Evolutionary conservation across 2,113 vertebrate species (phyloP).

Genomic region (Notechis scutatus): DNA sequence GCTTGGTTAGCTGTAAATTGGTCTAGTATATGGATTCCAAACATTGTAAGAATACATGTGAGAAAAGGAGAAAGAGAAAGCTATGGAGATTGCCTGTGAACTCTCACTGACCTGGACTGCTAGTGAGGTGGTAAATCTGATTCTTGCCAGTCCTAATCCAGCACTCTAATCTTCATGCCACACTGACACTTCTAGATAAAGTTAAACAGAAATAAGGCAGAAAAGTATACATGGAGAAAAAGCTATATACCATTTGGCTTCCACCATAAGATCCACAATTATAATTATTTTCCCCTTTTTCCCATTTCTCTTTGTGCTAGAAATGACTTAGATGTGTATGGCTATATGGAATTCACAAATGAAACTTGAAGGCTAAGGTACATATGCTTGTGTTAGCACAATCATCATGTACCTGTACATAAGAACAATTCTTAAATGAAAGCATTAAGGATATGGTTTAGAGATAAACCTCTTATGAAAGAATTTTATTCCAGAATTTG

Average conservation of each 20-base stretch:
- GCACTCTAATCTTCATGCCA: not conserved
- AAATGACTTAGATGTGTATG: not conserved
- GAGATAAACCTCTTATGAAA: not conserved
- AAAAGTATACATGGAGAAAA: not conserved
- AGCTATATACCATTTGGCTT: not conserved
- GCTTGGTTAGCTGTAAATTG: not conserved
- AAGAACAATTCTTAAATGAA: not conserved
- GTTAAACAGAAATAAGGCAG: not conserved
- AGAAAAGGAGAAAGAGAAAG: not conserved
- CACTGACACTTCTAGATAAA: not conserved
- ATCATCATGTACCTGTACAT: not conserved
- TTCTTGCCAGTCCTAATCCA: not conserved
- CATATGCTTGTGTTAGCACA: not conserved
- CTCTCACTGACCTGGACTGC: not conserved
- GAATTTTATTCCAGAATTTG: not conserved
- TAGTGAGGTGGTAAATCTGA: not conserved
- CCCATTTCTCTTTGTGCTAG: not conserved
- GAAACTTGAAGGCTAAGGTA: not conserved
- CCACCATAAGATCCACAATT: not conserved
- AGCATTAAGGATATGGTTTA: not conserved
- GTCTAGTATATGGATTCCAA: not conserved
- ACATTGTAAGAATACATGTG: not conserved
- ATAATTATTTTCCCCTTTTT: not conserved
- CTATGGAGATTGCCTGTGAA: not conserved
- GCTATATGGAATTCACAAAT: not conserved